phyloP scores from a whole-genome alignment of 2,888 invertebrate genomes.

The Chironomus riparius region DNA sequence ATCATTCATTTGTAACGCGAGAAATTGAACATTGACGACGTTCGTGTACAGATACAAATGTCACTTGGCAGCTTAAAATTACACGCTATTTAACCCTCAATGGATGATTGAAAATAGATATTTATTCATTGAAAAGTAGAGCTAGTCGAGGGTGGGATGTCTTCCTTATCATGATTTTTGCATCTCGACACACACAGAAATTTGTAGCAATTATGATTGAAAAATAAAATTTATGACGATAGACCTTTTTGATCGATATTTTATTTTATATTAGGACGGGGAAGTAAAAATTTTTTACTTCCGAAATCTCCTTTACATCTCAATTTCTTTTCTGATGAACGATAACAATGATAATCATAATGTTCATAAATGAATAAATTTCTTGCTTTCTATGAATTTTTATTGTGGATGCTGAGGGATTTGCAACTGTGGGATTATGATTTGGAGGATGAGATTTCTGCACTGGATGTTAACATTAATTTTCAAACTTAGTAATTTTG shows the following conservation, averaged over 20 bases:
- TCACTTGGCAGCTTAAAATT: slow-evolving; percentile 23
- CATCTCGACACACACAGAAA: neutral
- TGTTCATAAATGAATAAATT: too few species aligned
- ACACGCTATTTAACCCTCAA: slow-evolving; percentile 27
- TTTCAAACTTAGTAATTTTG: too few species aligned
- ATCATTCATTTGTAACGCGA: slow-evolving; percentile 7
- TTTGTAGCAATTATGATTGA: neutral
- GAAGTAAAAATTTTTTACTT: too few species aligned
- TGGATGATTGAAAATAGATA: slow-evolving; percentile 25
- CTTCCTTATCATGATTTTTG: neutral
- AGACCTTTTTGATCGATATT: too few species aligned
- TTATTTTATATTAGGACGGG: too few species aligned
- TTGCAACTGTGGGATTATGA: too few species aligned
- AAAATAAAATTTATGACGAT: neutral
- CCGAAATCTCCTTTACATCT: neutral
- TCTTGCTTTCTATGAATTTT: too few species aligned
- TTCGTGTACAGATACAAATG: neutral
- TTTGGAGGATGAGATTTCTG: too few species aligned
- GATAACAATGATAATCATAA: neutral
- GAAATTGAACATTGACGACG: neutral
- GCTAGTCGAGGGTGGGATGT: neutral
- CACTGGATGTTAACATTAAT: too few species aligned
- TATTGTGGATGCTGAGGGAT: too few species aligned
- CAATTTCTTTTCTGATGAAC: neutral
- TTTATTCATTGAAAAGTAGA: neutral